phyloP scores from a whole-genome alignment of 2,797 vertebrate genomes.

The Knipowitschia caucasica region DNA sequence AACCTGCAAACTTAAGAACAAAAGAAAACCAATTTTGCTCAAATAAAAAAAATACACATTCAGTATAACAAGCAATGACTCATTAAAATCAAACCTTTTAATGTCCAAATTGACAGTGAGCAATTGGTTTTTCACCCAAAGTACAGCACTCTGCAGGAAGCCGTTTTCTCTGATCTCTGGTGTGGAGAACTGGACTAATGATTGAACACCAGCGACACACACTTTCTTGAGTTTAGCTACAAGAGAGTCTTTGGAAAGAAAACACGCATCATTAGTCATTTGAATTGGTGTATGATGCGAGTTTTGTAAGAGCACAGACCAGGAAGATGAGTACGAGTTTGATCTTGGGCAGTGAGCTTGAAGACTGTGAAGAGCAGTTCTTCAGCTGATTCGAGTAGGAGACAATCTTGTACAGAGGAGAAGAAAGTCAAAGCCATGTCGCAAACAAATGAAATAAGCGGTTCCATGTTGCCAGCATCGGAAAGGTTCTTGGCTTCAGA shows the following conservation, averaged over 20 bases:
- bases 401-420: constrained; percentile 85
- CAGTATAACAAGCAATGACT: background rate
- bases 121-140: constrained; percentile 87
- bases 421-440: constrained; percentile 92
- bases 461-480: constrained; percentile 85
- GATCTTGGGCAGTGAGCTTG: constrained; percentile 88
- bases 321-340: constrained; percentile 79
- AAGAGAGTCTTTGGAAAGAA: constrained; percentile 77
- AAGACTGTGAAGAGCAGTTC: constrained; percentile 91
- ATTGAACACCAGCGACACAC: constrained; percentile 82
- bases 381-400: constrained; percentile 86
- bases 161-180: constrained; percentile 72
- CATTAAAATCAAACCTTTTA: constrained; percentile 79
- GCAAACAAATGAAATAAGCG: constrained; percentile 89
- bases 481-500: constrained; percentile 85
- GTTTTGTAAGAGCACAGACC: constrained; percentile 65
- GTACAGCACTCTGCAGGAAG: constrained; percentile 82
- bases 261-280: background rate
- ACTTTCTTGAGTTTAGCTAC: constrained; percentile 84
- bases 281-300: background rate
- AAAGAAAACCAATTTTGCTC: background rate
- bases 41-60: background rate
- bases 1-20: constrained; percentile 82
- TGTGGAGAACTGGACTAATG: constrained; percentile 78
- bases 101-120: constrained; percentile 77